A percentile compares a stretch with the other conserved stretches of the same genome.
Evolutionary conservation across 2,113 vertebrate genomes (phyloP).

Genomic region (Erythrolamprus reginae): DNA sequence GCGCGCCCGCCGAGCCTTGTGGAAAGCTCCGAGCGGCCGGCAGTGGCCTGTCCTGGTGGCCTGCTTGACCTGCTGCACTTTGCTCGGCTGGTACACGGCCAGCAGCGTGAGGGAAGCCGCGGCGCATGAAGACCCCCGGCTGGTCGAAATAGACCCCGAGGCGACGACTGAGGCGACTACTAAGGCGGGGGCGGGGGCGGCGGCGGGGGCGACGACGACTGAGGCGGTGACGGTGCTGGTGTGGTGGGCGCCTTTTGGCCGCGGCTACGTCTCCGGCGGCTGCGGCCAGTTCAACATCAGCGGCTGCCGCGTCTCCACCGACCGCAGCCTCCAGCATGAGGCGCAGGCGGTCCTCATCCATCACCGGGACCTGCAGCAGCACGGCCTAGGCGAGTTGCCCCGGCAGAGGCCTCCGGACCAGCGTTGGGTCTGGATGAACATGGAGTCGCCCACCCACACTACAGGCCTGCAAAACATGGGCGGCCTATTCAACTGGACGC

Average conservation of each 20-base stretch:
- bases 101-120: slow-evolving; percentile 13
- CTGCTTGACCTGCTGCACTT: slow-evolving; percentile 41
- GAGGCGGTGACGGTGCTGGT: slow-evolving; percentile 70
- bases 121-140: background rate
- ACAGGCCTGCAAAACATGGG: slow-evolving; percentile 58
- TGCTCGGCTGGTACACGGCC: slow-evolving; percentile 40
- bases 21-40: background rate
- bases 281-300: slow-evolving; percentile 71
- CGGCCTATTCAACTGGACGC: slow-evolving; percentile 84
- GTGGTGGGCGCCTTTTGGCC: slow-evolving; percentile 82
- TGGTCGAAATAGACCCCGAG: background rate
- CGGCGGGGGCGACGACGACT: no score
- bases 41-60: slow-evolving; percentile 18
- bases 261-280: slow-evolving; percentile 42
- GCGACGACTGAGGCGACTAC: background rate
- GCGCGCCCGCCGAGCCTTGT: background rate
- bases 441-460: slow-evolving; percentile 86
- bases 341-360: slow-evolving; percentile 84
- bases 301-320: slow-evolving; percentile 74
- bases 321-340: slow-evolving; percentile 52
- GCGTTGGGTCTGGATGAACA: slow-evolving; percentile 95
- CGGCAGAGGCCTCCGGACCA: slow-evolving; percentile 67
- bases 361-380: slow-evolving; percentile 75
- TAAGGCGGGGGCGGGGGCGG: background rate
- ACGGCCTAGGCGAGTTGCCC: slow-evolving; percentile 26